These are phyloP conservation scores for Neopelma chrysocephalum DNA, from an alignment of 2,797 vertebrate genomes.

Conservation along the genomic window DNA sequence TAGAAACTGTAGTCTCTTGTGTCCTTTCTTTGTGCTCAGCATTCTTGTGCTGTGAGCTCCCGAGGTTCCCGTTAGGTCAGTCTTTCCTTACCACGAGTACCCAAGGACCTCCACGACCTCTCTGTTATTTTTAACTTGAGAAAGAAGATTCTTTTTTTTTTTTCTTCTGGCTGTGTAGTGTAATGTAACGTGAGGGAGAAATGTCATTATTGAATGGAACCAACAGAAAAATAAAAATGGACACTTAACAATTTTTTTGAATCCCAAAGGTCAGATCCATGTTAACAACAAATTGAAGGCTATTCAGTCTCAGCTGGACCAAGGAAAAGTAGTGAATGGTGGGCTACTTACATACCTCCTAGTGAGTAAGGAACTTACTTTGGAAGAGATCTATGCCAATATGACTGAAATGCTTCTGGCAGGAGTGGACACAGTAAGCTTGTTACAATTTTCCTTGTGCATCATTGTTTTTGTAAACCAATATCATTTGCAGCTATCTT, in stretches of 20 bases:
- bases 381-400: constrained; percentile 93
- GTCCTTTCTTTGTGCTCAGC: not conserved
- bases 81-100: not conserved
- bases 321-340: constrained; percentile 81
- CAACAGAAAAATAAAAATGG: not conserved
- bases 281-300: constrained; percentile 83
- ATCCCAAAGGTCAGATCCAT: constrained; percentile 84
- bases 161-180: not conserved
- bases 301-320: constrained; percentile 80
- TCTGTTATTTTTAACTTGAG: not conserved
- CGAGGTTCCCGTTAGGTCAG: not conserved
- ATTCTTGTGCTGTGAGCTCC: not conserved
- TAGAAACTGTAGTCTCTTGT: not conserved
- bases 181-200: not conserved
- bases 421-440: constrained; percentile 88
- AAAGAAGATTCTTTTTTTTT: not conserved
- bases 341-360: constrained; percentile 89
- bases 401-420: constrained; percentile 94
- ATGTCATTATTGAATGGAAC: not conserved
- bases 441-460: not conserved
- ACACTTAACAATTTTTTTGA: constrained; percentile 3
- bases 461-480: not conserved
- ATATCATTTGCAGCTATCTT: not conserved
- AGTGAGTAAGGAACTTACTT: constrained; percentile 83
- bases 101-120: not conserved